phyloP scores from a whole-genome alignment of 2,888 invertebrate genomes.

The Cephus runcator region DNA sequence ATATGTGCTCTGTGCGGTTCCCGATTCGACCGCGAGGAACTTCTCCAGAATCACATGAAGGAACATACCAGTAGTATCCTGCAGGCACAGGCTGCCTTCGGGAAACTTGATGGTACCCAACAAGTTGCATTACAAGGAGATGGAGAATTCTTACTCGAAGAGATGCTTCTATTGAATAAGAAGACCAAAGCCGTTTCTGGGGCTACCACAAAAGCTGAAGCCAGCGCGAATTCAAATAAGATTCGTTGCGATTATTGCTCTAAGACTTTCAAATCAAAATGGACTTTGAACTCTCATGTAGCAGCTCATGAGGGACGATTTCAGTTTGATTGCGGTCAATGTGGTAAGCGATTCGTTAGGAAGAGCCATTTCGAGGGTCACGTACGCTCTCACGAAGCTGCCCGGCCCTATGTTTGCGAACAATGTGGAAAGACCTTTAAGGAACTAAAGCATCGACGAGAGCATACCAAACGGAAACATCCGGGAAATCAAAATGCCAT shows the following conservation, averaged over 20 bases:
- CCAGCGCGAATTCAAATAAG: conserved; percentile 30
- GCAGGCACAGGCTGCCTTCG: conserved; percentile 27
- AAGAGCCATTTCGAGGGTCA: conserved; percentile 64
- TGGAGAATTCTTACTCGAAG: conserved; percentile 53
- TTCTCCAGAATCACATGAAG: conserved; percentile 48
- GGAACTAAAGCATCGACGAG: conserved; percentile 60
- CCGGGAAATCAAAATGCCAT: conserved; percentile 53
- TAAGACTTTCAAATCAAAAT: conserved; percentile 62
- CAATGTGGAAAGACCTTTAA: conserved; percentile 62
- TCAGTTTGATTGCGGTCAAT: conserved; percentile 61
- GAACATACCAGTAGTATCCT: conserved; percentile 44
- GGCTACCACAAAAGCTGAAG: neutral
- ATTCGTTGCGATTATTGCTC: conserved; percentile 61
- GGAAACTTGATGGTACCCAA: neutral
- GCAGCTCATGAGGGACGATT: conserved; percentile 63
- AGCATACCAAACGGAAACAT: conserved; percentile 61
- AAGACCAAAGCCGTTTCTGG: conserved; percentile 14
- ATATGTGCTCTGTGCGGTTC: conserved; percentile 41
- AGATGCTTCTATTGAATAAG: conserved; percentile 56
- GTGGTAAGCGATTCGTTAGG: conserved; percentile 63
- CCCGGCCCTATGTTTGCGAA: conserved; percentile 60
- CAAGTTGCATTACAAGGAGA: neutral
- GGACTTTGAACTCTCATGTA: conserved; percentile 62
- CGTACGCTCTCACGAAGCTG: conserved; percentile 60
- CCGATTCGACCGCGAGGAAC: conserved; percentile 35